Percentiles rank a stretch among this genome's conserved stretches.
Conservation (phyloP, 2,113 vertebrate species). For the Calonectris borealis region DNA sequence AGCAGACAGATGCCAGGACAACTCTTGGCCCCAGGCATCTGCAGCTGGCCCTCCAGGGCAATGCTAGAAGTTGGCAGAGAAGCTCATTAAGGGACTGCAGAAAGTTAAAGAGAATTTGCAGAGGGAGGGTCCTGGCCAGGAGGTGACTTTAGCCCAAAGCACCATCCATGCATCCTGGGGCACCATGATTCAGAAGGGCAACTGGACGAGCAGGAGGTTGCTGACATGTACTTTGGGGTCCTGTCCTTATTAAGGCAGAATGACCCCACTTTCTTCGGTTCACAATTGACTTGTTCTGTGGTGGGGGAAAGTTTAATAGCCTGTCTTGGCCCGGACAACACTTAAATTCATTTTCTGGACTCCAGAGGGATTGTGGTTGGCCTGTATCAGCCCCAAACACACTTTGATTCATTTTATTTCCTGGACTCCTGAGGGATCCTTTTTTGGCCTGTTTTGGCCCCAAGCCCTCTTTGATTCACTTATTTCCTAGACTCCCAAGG, state of each 20-base stretch:
- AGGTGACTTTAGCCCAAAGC: neutral
- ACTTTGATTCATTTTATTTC: conserved; percentile 65
- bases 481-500: conserved; percentile 52
- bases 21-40: neutral
- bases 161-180: neutral
- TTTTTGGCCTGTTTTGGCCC: conserved; percentile 55
- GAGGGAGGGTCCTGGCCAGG: neutral
- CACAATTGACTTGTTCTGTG: neutral
- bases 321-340: conserved; percentile 37
- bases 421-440: conserved; percentile 37
- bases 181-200: neutral
- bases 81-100: neutral
- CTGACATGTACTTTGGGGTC: neutral
- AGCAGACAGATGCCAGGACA: neutral
- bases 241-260: neutral
- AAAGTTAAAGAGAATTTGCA: neutral
- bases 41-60: neutral
- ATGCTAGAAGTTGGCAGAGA: neutral
- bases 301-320: conserved; percentile 28
- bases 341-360: conserved; percentile 50
- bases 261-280: neutral
- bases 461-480: conserved; percentile 62
- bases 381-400: conserved; percentile 55
- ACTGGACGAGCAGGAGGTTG: neutral
- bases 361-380: conserved; percentile 64